These are phyloP conservation scores for Dicyrtomina minuta DNA, from an alignment of 2,888 invertebrate species.

Conservation along the genomic window DNA sequence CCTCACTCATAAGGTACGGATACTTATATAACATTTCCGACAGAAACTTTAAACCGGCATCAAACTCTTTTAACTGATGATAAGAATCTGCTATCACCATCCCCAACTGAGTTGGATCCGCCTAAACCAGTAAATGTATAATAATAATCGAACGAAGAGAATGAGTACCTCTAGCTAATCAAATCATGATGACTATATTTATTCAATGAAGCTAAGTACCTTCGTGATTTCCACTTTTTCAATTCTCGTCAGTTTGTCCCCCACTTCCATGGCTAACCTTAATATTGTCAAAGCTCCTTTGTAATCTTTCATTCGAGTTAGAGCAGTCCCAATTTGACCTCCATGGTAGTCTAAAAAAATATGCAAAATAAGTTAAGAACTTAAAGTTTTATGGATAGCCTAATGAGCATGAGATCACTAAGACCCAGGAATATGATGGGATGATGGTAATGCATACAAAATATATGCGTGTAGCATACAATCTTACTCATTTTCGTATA, in stretches of 20 bases:
- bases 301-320: constrained; percentile 11
- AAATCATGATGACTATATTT: too few species aligned
- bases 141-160: too few species aligned
- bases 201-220: too few species aligned
- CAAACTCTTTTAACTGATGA: constrained; percentile 13
- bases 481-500: constrained; percentile 24
- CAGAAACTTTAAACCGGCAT: constrained; percentile 13
- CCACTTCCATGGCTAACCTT: constrained; percentile 3
- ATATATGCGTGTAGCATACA: too few species aligned
- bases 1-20: not conserved
- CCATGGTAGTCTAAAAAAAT: constrained; percentile 17
- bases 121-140: not conserved
- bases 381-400: not conserved
- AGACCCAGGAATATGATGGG: too few species aligned
- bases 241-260: not conserved
- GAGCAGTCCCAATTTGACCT: constrained; percentile 21
- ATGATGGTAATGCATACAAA: not conserved
- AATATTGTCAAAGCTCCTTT: constrained; percentile 11
- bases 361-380: not conserved
- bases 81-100: constrained; percentile 23
- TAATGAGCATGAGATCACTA: too few species aligned
- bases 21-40: constrained; percentile 16
- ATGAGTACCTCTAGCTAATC: too few species aligned
- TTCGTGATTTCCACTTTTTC: constrained; percentile 9
- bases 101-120: constrained; percentile 13